phyloP scores from a whole-genome alignment of 2,888 invertebrate species.

The Drosophila pegasa region DNA sequence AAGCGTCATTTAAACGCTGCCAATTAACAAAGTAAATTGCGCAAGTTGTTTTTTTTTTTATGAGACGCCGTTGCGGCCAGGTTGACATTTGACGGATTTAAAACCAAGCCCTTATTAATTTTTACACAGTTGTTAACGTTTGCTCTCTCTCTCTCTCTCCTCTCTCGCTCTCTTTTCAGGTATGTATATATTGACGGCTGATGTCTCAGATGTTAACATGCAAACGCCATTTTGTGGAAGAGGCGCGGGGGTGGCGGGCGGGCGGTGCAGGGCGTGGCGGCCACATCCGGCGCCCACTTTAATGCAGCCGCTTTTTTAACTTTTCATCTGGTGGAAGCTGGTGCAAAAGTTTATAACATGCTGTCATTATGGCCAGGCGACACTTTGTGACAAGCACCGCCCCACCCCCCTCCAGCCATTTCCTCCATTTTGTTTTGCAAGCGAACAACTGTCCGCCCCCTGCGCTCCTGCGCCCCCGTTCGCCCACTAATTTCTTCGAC shows the following conservation, averaged over 20 bases:
- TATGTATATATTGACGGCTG: conserved; percentile 67
- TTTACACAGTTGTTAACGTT: conserved; percentile 31
- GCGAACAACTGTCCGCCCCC: conserved; percentile 11
- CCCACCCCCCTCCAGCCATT: conserved; percentile 34
- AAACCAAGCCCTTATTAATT: conserved; percentile 61
- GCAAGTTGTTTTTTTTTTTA: conserved; percentile 38
- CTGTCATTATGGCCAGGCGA: conserved; percentile 76
- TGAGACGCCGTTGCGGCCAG: conserved; percentile 15
- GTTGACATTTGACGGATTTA: conserved; percentile 44
- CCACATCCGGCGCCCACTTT: conserved; percentile 60
- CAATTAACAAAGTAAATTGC: conserved; percentile 77
- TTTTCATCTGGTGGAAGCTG: conserved; percentile 54
- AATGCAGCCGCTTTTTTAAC: conserved; percentile 57
- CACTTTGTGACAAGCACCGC: conserved; percentile 53
- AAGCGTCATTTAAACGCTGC: conserved; percentile 54
- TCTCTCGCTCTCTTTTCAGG: conserved; percentile 56
- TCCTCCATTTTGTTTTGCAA: conserved; percentile 56
- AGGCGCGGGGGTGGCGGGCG: neutral
- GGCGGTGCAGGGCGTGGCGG: conserved; percentile 10
- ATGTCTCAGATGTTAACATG: conserved; percentile 36
- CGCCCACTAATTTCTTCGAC: conserved; percentile 68
- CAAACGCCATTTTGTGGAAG: conserved; percentile 41
- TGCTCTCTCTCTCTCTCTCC: conserved; percentile 19
- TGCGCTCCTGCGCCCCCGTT: neutral
- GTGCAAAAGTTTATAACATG: conserved; percentile 69